phyloP scores from a whole-genome alignment of 92 coral and sea anemone species.

The Zoanthus sansibaricus region DNA sequence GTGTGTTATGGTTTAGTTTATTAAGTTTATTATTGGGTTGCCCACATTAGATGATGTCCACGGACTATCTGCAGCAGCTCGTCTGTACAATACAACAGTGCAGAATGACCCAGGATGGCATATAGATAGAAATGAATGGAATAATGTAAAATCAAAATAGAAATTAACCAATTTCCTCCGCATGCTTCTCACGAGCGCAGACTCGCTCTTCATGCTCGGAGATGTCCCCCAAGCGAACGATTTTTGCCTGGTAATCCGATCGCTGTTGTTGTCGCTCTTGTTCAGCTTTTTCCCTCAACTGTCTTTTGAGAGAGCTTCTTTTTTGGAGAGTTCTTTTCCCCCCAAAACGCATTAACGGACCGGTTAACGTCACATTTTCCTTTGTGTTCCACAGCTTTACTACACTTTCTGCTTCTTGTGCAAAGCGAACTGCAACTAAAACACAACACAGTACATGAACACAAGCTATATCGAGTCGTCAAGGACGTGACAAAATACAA shows the following conservation, averaged over 20 bases:
- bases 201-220: not conserved
- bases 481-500: constrained; percentile 7
- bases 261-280: not conserved
- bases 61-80: not conserved
- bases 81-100: not conserved
- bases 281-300: constrained; percentile 15
- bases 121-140: constrained; percentile 12
- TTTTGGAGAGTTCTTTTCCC: not conserved
- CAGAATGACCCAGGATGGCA: constrained; percentile 16
- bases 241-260: not conserved
- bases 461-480: constrained; percentile 2
- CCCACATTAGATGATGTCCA: no score
- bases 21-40: no score
- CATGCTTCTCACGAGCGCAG: constrained; percentile 16
- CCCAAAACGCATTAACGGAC: constrained; percentile 7
- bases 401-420: constrained; percentile 18
- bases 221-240: not conserved
- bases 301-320: not conserved
- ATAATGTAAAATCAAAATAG: not conserved
- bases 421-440: not conserved
- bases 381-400: not conserved
- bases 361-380: constrained; percentile 9
- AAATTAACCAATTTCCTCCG: constrained; percentile 5
- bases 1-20: no score
- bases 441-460: not conserved